Evolutionary conservation across 2,797 vertebrate genomes (phyloP).

Genomic region (Clarias laeviceps): DNA sequence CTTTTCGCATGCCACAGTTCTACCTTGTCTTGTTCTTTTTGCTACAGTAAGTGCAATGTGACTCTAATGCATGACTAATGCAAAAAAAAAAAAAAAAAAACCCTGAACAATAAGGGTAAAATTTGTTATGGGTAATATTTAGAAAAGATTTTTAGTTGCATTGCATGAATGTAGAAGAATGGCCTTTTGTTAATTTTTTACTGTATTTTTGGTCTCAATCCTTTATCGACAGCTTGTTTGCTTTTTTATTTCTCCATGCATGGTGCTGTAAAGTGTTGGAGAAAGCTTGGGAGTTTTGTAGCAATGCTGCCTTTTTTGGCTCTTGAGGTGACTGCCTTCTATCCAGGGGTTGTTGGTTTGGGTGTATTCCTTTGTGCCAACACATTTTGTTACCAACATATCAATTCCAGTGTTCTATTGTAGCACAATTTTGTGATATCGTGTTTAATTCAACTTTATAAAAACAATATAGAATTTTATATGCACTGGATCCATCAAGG

Average conservation of each 20-base stretch:
- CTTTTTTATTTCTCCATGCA: constrained; percentile 43
- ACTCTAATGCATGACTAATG: constrained; percentile 58
- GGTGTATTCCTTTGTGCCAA: constrained; percentile 67
- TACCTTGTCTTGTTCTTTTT: constrained; percentile 51
- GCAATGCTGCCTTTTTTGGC: constrained; percentile 55
- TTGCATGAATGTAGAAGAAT: constrained; percentile 51
- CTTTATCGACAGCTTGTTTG: constrained; percentile 32
- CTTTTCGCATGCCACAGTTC: constrained; percentile 55
- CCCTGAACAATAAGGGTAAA: constrained; percentile 34
- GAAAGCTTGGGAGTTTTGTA: constrained; percentile 57
- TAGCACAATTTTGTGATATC: constrained; percentile 63
- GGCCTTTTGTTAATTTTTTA: constrained; percentile 40
- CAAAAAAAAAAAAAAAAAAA: constrained; percentile 37
- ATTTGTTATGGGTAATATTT: constrained; percentile 13
- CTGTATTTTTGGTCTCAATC: constrained; percentile 31
- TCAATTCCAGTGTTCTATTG: constrained; percentile 68
- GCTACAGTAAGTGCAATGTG: constrained; percentile 49
- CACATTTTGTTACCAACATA: constrained; percentile 73
- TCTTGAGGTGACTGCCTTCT: constrained; percentile 56
- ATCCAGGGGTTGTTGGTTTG: constrained; percentile 52
- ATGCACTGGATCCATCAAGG: constrained; percentile 40
- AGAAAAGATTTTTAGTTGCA: constrained; percentile 44
- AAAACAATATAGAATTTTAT: constrained; percentile 34
- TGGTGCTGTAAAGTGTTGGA: constrained; percentile 53
- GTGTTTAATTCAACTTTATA: constrained; percentile 45